Base-by-base conservation (phyloP, 23 tunicate species). In the Halocynthia aurantium region DNA sequence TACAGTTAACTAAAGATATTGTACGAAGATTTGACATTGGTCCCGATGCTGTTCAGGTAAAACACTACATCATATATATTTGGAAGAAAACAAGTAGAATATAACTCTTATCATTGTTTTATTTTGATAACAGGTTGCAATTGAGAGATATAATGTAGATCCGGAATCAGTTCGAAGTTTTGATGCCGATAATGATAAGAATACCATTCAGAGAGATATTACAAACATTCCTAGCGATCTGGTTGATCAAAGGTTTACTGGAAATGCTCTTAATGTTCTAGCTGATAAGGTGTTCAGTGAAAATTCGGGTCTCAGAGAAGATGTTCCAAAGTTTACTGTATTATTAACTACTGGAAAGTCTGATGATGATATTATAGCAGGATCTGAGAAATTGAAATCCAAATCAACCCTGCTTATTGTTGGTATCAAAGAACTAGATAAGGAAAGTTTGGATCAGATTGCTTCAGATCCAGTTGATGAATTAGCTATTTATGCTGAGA, bases 1-100 rank as follows among this genome's bases (percentile, higher is more conserved):
- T 83, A 50, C 86, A 83, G 22, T 55, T 83, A 0, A 62, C 72
- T 7, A 56, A 68, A 6, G 86, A 83, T 74, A 65, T 83, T 21
- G 81, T 83, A 8, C 80, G 86, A 13, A 81, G 86, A 12, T 83
- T 83, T 50, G 71, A 75, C 18, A 76, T 83, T 51, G 81, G 86
- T 7, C 73, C 71, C 6, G 52, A 76, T 11, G 81, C 55, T 7
- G 81, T 75, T 7, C 83, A 69, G 31, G 83, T 31, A 31, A 4
- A 31, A 31, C 44, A 31, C 44, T 31, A 31, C 44, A 31, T n/a
- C 44, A 31, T 31, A n/a, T 4, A 31, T 4, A 31, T 31, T 31
- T 31, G 1, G 4, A 31, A 31, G 4, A 31, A 31, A 31, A 31
- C 44, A 4, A 31, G 1, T 4, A 31, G 44, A 31, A 31, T 31